Percentiles rank a stretch among this genome's conserved stretches.
Conservation (phyloP, 2,113 vertebrate genomes). For the Ictalurus punctatus region DNA sequence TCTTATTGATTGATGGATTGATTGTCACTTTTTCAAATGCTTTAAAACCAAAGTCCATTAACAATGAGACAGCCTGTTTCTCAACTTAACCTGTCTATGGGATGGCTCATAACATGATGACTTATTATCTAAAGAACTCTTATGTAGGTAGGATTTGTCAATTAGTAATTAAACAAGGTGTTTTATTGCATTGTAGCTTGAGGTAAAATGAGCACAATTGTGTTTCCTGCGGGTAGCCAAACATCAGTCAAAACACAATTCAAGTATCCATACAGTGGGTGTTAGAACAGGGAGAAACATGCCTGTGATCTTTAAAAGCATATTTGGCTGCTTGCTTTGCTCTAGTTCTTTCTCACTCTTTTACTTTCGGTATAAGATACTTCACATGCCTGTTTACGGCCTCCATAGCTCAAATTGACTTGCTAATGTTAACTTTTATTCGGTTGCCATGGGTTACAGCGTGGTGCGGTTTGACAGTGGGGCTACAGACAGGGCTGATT, state of each 20-base stretch:
- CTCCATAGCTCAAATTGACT: constrained; percentile 99
- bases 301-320: constrained; percentile 59
- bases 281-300: constrained; percentile 45
- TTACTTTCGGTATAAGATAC: constrained; percentile 37
- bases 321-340: constrained; percentile 55
- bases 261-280: constrained; percentile 4
- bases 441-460: constrained; percentile 99
- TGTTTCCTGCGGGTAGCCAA: constrained; percentile 3
- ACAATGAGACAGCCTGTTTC: background rate
- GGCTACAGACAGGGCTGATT: constrained; percentile 99
- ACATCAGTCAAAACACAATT: constrained; percentile 17
- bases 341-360: constrained; percentile 66
- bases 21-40: background rate
- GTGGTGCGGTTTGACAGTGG: constrained; percentile 99
- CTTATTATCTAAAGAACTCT: background rate
- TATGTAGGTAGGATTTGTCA: background rate
- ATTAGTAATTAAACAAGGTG: background rate
- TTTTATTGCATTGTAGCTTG: background rate
- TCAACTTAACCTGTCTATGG: background rate
- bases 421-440: constrained; percentile 99
- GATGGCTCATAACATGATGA: background rate
- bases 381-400: constrained; percentile 94
- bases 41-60: background rate
- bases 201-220: background rate
- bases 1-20: background rate